Evolutionary conservation across 2,113 vertebrate species (phyloP).

Genomic region (Pardalotus punctatus): DNA sequence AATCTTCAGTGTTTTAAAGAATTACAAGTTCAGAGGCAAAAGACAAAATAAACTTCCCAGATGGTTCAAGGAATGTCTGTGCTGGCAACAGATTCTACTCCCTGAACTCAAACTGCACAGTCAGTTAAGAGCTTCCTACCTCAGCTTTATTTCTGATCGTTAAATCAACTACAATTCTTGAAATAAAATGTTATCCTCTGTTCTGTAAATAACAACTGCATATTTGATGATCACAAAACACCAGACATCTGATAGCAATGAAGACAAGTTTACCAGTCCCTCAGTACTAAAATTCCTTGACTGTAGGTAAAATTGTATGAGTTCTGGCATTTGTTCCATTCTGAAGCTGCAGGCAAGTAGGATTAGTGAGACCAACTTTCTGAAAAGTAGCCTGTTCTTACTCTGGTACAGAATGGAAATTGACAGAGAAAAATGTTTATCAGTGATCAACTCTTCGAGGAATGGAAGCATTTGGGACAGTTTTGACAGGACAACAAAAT

Average conservation of each 20-base stretch:
- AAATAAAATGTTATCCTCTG: neutral
- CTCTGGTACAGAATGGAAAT: neutral
- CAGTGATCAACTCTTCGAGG: neutral
- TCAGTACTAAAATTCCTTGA: neutral
- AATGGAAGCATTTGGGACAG: neutral
- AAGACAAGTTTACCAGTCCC: neutral
- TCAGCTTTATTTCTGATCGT: neutral
- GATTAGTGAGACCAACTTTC: neutral
- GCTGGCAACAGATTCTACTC: neutral
- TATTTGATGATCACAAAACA: neutral
- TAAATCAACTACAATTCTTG: neutral
- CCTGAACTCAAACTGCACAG: rapidly evolving
- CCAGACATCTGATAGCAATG: neutral
- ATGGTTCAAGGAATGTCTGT: neutral
- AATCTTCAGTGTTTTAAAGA: neutral
- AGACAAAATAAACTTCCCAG: neutral
- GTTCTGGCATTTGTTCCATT: neutral
- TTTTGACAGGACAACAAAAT: neutral
- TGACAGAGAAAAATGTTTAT: neutral
- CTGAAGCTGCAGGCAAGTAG: neutral
- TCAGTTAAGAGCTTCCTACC: neutral
- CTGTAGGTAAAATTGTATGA: neutral
- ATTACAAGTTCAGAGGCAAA: neutral
- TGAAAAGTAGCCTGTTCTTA: neutral
- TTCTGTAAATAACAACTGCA: neutral